Base-by-base conservation (phyloP, 2,888 invertebrate genomes). In the Nymphalis polychloros region DNA sequence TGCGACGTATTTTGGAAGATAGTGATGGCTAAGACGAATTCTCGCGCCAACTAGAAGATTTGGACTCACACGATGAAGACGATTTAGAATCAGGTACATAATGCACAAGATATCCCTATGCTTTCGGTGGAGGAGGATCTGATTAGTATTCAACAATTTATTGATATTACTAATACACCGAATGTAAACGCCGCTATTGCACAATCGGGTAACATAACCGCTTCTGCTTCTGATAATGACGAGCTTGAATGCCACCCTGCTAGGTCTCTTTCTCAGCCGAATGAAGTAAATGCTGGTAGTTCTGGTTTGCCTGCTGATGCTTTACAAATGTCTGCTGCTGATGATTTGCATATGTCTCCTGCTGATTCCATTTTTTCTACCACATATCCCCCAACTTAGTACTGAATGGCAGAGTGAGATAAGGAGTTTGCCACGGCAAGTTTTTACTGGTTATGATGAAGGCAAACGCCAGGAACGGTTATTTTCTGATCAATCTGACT, bases 1-100 rank as follows among this genome's bases (percentile, higher is more conserved):
- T 52, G 52, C 52, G 52, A 52, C 52, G 52, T 52, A 52, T 52
- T 52, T 52, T 52, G 52, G 52, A 52, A 52, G 52, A 52, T 52
- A 52, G 52, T 52, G 52, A 52, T 52, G 52, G 23, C 52, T 13
- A 52, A 52, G 52, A 50, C 50, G 20, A 50, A 50, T 50, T 50
- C 50, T 50, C 50, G 50, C 50, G 19, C 19, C 19, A 50, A 50
- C 50, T 50, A 50, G 19, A 50, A 50, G 19, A 19, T 8, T 52
- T 52, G 20, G 52, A 52, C 52, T 20, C 52, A 52, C 52, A 52
- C 52, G 52, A 52, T 52, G 52, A 52, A 52, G 50, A 52, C 52
- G 52, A 52, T 52, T 52, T 52, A 52, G 20, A 52, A 52, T 52
- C 52, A 52, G 52, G 52, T 52, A 52, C 52, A 52, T 52, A 52